Evolutionary conservation across 2,113 vertebrate genomes (phyloP).

Genomic region (Vanacampus margaritifer): DNA sequence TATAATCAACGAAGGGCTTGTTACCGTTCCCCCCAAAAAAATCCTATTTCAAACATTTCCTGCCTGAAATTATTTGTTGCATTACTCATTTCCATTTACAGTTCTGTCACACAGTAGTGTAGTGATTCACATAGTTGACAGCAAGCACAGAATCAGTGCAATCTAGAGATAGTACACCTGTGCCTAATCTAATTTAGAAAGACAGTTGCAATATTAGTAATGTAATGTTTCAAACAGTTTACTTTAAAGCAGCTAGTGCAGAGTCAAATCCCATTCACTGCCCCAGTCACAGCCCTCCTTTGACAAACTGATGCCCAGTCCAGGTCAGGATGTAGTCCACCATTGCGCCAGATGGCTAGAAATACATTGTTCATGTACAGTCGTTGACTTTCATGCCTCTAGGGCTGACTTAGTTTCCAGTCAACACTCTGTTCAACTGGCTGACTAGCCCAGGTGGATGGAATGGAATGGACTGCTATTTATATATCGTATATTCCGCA

Average conservation of each 20-base stretch:
- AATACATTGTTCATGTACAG: not conserved
- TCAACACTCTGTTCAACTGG: no score
- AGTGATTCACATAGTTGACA: not conserved
- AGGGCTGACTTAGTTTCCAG: no score
- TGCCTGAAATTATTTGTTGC: not conserved
- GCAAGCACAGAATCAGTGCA: not conserved
- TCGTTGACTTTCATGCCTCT: no score
- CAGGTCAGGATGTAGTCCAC: not conserved
- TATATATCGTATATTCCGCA: no score
- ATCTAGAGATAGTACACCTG: not conserved
- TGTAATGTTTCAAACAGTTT: no score
- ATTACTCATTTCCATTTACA: not conserved
- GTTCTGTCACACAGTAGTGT: not conserved
- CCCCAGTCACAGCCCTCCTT: not conserved
- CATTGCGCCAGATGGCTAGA: not conserved
- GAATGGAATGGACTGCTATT: no score
- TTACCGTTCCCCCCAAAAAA: not conserved
- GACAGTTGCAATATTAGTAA: no score
- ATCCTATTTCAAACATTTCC: not conserved
- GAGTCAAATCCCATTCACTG: not conserved
- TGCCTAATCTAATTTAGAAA: not conserved
- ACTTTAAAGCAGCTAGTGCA: no score
- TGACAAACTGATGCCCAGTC: not conserved
- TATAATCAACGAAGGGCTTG: not conserved
- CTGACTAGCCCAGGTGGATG: no score